Percentiles rank a stretch among this genome's conserved stretches.
phyloP scores from a whole-genome alignment of 2,797 vertebrate species.

The Helostoma temminkii region DNA sequence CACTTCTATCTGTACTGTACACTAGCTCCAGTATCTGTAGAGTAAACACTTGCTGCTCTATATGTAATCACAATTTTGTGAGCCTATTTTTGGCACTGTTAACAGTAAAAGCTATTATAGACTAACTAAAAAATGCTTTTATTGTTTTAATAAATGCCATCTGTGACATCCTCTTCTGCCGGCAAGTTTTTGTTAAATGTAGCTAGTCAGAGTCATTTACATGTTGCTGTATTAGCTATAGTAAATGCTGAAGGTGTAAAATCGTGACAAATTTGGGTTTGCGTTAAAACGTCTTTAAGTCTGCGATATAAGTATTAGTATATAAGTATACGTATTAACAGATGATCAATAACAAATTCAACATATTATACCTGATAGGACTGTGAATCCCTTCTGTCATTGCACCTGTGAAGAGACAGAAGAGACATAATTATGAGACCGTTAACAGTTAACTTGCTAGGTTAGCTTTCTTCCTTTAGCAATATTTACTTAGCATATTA shows the following conservation, averaged over 20 bases:
- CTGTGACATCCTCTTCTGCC: no score
- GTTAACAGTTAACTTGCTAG: neutral
- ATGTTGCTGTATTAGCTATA: no score
- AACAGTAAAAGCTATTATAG: no score
- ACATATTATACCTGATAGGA: slow-evolving; percentile 92
- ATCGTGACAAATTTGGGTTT: neutral
- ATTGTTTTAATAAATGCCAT: no score
- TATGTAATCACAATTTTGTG: no score
- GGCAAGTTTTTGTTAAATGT: no score
- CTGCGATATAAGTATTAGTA: neutral
- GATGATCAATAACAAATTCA: neutral
- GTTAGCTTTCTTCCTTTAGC: neutral
- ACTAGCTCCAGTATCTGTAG: neutral
- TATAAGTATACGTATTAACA: neutral
- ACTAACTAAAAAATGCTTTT: no score
- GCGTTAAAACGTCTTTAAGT: neutral
- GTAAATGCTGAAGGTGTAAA: no score
- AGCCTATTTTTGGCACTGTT: no score
- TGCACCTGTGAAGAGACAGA: slow-evolving; percentile 89
- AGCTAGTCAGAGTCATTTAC: no score
- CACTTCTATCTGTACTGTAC: no score
- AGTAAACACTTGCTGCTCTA: neutral
- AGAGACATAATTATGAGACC: neutral
- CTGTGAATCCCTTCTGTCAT: slow-evolving; percentile 98
- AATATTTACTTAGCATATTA: slow-evolving; percentile 21